Conservation (phyloP, 2,797 vertebrate species). For the Tinamus major region DNA sequence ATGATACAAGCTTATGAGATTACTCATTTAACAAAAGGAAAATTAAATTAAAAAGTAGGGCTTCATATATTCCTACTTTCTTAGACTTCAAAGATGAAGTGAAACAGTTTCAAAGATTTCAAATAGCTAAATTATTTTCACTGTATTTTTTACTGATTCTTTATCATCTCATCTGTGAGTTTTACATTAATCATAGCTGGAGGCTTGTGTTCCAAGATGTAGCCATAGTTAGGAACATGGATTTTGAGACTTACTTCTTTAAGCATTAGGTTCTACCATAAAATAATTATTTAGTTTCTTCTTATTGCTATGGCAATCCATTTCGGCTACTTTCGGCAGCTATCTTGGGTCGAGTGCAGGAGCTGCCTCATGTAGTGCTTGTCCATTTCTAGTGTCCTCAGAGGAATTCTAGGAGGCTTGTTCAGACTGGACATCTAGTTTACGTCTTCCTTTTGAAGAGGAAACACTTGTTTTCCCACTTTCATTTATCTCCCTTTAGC, state of each 20-base stretch:
- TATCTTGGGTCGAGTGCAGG: fast-evolving
- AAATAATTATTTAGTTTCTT: neutral
- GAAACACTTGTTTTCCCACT: neutral
- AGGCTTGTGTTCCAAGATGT: neutral
- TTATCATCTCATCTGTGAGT: constrained; percentile 25
- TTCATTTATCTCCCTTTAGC: neutral
- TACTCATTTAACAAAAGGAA: constrained; percentile 56
- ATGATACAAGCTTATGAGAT: constrained; percentile 6
- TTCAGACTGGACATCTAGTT: neutral
- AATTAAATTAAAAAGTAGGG: constrained; percentile 44
- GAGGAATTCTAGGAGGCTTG: neutral
- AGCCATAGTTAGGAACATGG: neutral
- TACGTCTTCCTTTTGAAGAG: neutral
- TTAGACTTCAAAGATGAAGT: constrained; percentile 44
- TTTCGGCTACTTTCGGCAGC: neutral
- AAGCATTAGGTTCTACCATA: neutral
- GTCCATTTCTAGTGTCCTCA: neutral
- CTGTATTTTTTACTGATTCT: constrained; percentile 25
- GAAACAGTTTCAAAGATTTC: constrained; percentile 51
- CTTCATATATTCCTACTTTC: constrained; percentile 28
- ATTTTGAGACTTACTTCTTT: neutral
- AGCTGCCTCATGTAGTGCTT: neutral
- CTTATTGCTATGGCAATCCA: neutral
- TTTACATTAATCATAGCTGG: constrained; percentile 9
- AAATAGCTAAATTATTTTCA: constrained; percentile 47